These are phyloP conservation scores for Chrysopilus asiliformis DNA, from an alignment of 2,888 invertebrate genomes.

Conservation along the genomic window DNA sequence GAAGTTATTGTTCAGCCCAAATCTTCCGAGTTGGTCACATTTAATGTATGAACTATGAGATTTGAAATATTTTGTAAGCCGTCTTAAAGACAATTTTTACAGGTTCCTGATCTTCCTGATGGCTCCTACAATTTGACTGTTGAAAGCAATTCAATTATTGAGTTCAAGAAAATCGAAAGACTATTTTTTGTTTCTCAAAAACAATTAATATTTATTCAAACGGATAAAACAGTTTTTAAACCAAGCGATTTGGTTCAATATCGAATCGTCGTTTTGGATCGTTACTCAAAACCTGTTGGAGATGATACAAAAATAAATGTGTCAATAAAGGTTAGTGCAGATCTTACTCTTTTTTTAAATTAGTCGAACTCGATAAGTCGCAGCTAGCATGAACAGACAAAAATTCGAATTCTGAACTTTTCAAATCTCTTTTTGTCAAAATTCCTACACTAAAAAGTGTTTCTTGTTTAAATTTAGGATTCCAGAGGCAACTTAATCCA, in stretches of 20 bases:
- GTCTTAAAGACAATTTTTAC: background rate
- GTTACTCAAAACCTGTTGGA: constrained; percentile 61
- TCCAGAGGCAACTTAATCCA: too few species aligned
- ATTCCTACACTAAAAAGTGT: too few species aligned
- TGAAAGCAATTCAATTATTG: constrained; percentile 58
- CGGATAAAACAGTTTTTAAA: constrained; percentile 85
- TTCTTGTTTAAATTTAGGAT: too few species aligned
- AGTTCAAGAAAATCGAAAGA: constrained; percentile 59
- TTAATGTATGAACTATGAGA: constrained; percentile 46
- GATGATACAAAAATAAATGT: too few species aligned
- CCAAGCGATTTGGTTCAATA: constrained; percentile 75
- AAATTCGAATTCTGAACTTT: too few species aligned
- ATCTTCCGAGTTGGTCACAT: constrained; percentile 52
- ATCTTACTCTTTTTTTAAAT: too few species aligned
- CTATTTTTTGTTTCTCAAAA: constrained; percentile 69
- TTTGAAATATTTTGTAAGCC: background rate
- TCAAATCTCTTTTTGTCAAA: too few species aligned
- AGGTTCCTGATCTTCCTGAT: constrained; percentile 51
- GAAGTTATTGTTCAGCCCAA: constrained; percentile 57
- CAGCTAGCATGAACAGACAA: too few species aligned
- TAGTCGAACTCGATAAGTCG: too few species aligned
- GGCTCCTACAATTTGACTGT: constrained; percentile 68
- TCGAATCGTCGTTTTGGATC: constrained; percentile 43
- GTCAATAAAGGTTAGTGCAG: too few species aligned
- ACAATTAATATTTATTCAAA: constrained; percentile 81